Base-by-base conservation (phyloP, 2,113 vertebrate species). In the Smithornis capensis region DNA sequence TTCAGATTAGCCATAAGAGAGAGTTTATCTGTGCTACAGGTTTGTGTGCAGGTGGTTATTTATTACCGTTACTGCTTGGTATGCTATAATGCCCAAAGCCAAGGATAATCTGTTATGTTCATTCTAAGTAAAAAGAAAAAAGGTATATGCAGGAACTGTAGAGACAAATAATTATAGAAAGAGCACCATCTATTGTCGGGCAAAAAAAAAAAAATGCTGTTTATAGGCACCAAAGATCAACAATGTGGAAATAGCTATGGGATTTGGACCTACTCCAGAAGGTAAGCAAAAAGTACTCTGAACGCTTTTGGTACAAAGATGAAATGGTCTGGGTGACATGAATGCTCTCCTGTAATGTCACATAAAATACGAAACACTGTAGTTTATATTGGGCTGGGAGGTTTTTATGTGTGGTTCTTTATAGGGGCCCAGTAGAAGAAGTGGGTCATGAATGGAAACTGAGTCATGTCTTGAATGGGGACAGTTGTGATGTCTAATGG, bases 151-250 rank as follows among this genome's bases (percentile, higher is more conserved):
- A 57, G 29, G 44, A 19, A 23, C 8, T 53, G 25, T 6, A 2
- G 19, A 79, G 53, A 69, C 6, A 79, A 73, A 91, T 94, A 94
- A 94, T 95, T 93, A 95, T 52, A 93, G 92, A 95, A 96, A 96
- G 94, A 96, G 95, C 95, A 94, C 92, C 96, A 96, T 65, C 94
- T 94, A 96, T 94, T 92, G 94, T 90, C 78, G 93, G 82, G 65
- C 73, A 82, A 91, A 80, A 70, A 49, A 5, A 5, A 71, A 44
- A 5, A 5, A 52, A 38, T 64, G 56, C 19, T 57, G 52, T 55
- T 87, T 67, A 40, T 52, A 76, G 19, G 37, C 37, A 50, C 5
- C 76, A 59, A 83, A 12, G 11, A 60, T 83, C 44, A 68, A 16
- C 47, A n/a, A 21, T 22, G 21, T 49, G 17, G 27, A 90, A 74